Evolutionary conservation across 2,797 vertebrate species (phyloP).

Genomic region (Epinephelus awoara): DNA sequence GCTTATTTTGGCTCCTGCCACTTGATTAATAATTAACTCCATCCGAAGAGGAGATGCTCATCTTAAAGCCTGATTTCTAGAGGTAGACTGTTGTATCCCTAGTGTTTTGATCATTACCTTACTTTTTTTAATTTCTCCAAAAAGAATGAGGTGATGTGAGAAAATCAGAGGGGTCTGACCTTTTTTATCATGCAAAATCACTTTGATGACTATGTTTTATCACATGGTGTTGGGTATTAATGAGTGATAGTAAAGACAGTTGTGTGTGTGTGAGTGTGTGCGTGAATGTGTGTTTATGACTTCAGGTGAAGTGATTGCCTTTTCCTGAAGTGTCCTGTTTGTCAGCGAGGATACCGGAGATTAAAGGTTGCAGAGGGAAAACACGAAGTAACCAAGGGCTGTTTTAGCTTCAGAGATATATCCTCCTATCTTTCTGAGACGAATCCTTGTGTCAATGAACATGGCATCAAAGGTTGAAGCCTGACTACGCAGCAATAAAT

Average conservation of each 20-base stretch:
- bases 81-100: constrained; percentile 79
- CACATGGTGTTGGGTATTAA: constrained; percentile 69
- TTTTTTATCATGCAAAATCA: constrained; percentile 81
- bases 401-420: constrained; percentile 84
- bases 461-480: constrained; percentile 81
- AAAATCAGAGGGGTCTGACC: constrained; percentile 65
- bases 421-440: constrained; percentile 79
- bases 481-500: constrained; percentile 89
- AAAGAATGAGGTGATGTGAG: constrained; percentile 71
- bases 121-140: constrained; percentile 52
- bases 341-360: constrained; percentile 63
- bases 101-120: constrained; percentile 65
- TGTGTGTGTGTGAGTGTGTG: constrained; percentile 35
- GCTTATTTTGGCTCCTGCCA: constrained; percentile 60
- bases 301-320: constrained; percentile 73
- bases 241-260: constrained; percentile 54
- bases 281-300: constrained; percentile 49
- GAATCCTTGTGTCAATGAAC: constrained; percentile 77
- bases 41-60: constrained; percentile 61
- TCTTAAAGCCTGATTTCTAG: constrained; percentile 75
- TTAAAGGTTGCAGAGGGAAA: constrained; percentile 60
- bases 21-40: constrained; percentile 67
- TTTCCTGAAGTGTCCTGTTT: constrained; percentile 73
- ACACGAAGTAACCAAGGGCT: constrained; percentile 83
- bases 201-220: constrained; percentile 81